Evolutionary conservation across 2,113 vertebrate genomes (phyloP), one percentile per base, ranked within the genome.

Genomic region (Ctenodactylus gundi): DNA sequence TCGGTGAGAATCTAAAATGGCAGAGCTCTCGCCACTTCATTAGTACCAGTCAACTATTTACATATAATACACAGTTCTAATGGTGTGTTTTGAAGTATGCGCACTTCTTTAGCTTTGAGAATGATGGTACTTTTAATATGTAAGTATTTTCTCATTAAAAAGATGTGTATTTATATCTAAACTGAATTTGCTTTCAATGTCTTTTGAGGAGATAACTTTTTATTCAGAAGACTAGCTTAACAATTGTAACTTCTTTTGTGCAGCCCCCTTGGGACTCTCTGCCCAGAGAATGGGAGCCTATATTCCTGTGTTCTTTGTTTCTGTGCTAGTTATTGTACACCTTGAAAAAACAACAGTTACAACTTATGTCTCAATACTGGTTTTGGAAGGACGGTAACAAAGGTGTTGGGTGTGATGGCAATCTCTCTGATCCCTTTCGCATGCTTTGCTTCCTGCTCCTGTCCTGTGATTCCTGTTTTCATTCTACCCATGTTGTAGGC

Each of bases 81-180:
- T 2, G 17, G 55, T n/a, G 80, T 89, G 51, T 75, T 85, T 95
- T 51, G 62, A 90, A 36, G 76, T 51, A 72, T 94, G 72, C 76
- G 4, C 58, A 6, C 46, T 96, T 6, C 21, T 21, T 85, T 80
- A 29, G 34, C 88, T 85, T 87, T 83, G 51, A 60, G 95, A 93
- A 68, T 94, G 53, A 12, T 29, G n/a, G 4, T 4, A 68, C 15
- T 85, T 13, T 90, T 77, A 85, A 46, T 64, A 25, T 62, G 1
- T 78, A 53, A 76, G 58, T 39, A 64, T 41, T 62, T 94, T 80
- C 51, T 77, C 11, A 55, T 68, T 77, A 41, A 88, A 93, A 85
- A 65, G 57, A 49, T 77, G 94, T 91, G 36, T 89, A 34, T 21
- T 44, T 91, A 21, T 13, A 49, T 29, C 73, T 93, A 80, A 81